Evolutionary conservation across 2,888 invertebrate species (phyloP).

Genomic region (Reticulitermes lucifugus): DNA sequence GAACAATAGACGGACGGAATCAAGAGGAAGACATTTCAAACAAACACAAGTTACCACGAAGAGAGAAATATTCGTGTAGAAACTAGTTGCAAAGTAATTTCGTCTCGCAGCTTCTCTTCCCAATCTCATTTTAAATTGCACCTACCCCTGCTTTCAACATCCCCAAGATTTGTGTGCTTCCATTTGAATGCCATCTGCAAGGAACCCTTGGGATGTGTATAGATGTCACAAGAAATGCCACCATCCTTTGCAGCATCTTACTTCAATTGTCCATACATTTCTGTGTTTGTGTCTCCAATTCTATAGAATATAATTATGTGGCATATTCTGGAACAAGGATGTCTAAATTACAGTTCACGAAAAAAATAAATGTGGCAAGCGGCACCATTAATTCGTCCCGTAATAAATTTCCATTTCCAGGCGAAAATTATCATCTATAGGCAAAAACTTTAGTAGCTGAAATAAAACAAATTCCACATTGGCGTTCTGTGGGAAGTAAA

Average conservation of each 20-base stretch:
- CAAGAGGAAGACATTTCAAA: constrained; percentile 20
- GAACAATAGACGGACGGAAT: constrained; percentile 21
- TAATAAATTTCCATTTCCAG: no score
- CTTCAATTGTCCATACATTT: constrained; percentile 32
- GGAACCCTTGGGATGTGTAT: constrained; percentile 27
- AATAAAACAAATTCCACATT: no score
- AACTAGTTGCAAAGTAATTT: constrained; percentile 31
- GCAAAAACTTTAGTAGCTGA: no score
- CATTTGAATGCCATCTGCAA: constrained; percentile 30
- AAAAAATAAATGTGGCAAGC: no score
- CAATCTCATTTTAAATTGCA: constrained; percentile 31
- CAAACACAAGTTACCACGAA: constrained; percentile 11
- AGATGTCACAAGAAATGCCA: constrained; percentile 30
- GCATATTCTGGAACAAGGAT: no score
- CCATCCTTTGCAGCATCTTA: background rate
- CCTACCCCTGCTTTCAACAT: background rate
- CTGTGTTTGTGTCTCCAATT: background rate
- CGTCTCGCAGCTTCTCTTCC: constrained; percentile 1
- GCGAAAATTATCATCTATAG: no score
- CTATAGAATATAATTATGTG: constrained; percentile 6
- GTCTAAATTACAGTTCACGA: no score
- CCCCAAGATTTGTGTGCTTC: constrained; percentile 7
- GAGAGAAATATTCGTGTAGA: constrained; percentile 24
- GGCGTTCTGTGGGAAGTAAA: no score
- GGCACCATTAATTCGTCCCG: no score